A percentile compares a stretch with the other conserved stretches of the same genome.
phyloP scores from a whole-genome alignment of 2,888 invertebrate species.

The Steinernema carpocapsae region DNA sequence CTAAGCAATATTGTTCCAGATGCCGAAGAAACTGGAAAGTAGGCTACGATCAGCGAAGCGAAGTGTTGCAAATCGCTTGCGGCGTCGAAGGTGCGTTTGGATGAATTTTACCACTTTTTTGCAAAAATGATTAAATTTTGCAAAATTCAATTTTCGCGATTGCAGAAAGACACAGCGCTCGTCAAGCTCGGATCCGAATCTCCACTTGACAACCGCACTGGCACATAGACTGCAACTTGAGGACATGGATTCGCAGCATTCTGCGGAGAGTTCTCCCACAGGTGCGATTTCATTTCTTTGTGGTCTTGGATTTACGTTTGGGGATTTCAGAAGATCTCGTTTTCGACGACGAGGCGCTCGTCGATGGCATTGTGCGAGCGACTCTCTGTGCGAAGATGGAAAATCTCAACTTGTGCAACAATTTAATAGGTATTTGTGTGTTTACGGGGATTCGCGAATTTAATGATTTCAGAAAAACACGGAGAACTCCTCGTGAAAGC shows the following conservation, averaged over 20 bases:
- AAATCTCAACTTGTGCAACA: neutral
- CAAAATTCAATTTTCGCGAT: no score
- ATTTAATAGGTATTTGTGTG: neutral
- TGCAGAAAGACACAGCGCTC: no score
- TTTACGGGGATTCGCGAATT: neutral
- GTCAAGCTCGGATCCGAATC: neutral
- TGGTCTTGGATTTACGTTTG: no score
- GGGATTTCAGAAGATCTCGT: neutral
- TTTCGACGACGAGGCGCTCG: neutral
- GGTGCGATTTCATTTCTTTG: neutral
- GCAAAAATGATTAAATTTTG: no score
- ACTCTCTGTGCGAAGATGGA: neutral
- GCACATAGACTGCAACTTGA: neutral
- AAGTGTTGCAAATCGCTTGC: no score
- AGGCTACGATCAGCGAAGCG: neutral
- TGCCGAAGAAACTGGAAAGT: constrained; percentile 26
- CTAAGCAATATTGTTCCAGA: neutral
- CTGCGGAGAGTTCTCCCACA: neutral
- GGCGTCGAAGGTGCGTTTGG: no score
- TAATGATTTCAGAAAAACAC: neutral
- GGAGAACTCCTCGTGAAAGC: constrained; percentile 6
- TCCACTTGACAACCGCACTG: neutral
- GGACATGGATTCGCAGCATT: neutral
- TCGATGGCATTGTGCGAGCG: neutral
- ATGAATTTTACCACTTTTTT: no score